A percentile compares a stretch with the other conserved stretches of the same genome.
Conservation (phyloP, 2,113 vertebrate species). For the Grammomys dolichurus region DNA sequence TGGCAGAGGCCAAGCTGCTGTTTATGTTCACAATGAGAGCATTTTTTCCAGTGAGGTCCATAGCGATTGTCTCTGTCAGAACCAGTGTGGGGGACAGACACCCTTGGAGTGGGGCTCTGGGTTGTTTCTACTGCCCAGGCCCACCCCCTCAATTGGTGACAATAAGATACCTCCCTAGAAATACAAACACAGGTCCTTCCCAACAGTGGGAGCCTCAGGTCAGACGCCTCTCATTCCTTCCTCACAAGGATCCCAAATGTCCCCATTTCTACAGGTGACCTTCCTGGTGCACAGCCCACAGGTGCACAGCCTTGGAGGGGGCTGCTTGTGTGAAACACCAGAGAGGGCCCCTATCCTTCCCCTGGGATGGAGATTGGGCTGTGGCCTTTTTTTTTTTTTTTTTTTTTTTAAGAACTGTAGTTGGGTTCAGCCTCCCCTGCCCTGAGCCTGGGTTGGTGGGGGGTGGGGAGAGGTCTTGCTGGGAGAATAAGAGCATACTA, state of each 20-base stretch:
- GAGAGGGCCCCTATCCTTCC: background rate
- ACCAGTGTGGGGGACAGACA: slow-evolving; percentile 25
- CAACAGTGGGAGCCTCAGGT: background rate
- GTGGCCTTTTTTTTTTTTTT: too few relatives aligned
- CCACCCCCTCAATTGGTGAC: background rate
- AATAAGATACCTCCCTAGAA: background rate
- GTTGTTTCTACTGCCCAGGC: background rate
- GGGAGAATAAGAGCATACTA: background rate
- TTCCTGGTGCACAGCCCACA: background rate
- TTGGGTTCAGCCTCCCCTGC: too few relatives aligned
- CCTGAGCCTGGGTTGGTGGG: background rate
- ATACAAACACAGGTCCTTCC: background rate
- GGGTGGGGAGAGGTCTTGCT: too few relatives aligned
- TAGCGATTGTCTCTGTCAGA: slow-evolving; percentile 62
- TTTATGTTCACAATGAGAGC: slow-evolving; percentile 79
- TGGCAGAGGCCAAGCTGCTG: slow-evolving; percentile 67
- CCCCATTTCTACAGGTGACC: background rate
- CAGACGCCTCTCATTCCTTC: too few relatives aligned
- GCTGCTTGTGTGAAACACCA: background rate
- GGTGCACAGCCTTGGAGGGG: background rate
- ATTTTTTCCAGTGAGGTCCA: slow-evolving; percentile 81
- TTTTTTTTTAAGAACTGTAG: too few relatives aligned
- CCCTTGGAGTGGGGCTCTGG: background rate
- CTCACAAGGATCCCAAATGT: background rate
- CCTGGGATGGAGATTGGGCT: background rate